Conservation (phyloP, 2,113 vertebrate species). For the Barnardius zonarius region DNA sequence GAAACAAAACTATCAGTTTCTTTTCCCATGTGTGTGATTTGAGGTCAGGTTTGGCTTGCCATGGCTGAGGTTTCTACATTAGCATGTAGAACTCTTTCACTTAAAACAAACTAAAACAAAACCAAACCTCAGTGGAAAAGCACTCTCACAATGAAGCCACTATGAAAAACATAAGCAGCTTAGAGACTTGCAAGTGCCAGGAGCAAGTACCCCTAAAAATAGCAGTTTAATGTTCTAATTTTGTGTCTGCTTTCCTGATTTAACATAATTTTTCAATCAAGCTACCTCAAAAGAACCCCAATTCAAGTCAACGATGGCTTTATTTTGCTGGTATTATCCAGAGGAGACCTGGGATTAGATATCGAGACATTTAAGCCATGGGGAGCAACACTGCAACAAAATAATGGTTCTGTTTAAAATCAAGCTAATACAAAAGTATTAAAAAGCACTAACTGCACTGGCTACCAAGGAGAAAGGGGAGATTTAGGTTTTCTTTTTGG, state of each 20-base stretch:
- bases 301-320: neutral
- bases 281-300: neutral
- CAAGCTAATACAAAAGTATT: neutral
- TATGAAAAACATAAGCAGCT: slow-evolving; percentile 20
- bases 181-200: neutral
- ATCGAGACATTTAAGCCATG: neutral
- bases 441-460: neutral
- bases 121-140: neutral
- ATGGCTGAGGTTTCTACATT: neutral
- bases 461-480: neutral
- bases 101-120: neutral
- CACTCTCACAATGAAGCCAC: neutral
- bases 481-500: neutral
- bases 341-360: neutral
- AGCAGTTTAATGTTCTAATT: neutral
- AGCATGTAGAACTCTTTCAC: neutral
- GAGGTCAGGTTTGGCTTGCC: neutral
- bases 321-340: neutral
- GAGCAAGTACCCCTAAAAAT: neutral
- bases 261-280: neutral
- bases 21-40: neutral
- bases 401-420: neutral
- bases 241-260: neutral
- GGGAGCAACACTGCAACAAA: neutral
- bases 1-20: neutral